Base-by-base conservation (phyloP, 2,888 invertebrate species). In the Suillia variegata region DNA sequence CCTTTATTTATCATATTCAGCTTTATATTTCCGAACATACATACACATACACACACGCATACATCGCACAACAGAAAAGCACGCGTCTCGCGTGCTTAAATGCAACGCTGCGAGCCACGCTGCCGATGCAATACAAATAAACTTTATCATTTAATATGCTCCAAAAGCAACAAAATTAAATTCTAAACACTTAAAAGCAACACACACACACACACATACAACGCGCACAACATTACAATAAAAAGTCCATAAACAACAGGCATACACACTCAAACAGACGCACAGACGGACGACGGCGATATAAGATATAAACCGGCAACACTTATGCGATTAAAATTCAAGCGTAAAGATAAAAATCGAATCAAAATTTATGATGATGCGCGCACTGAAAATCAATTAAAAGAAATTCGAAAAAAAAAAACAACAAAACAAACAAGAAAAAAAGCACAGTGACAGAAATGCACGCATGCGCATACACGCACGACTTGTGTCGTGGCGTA, bases 381-480 rank as follows among this genome's bases (percentile, higher is more conserved):
- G 57, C 59, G 60, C 64, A 57, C 60, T 62, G 56, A 53, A 62
- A 66, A 66, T 66, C 62, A 66, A 64, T 66, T 64, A 66, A 64
- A 66, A 58, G 31, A n/a, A n/a, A n/a, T n/a, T n/a, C n/a, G n/a
- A n/a, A n/a, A n/a, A n/a, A n/a, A n/a, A n/a, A n/a, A n/a, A n/a
- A n/a, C n/a, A n/a, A n/a, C n/a, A n/a, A n/a, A n/a, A 21, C 55
- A 48, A 53, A 49, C 54, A 49, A 62, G 33, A 34, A 15, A 42
- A 57, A 3, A 48, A 33, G 33, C 6, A 45, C 8, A 13, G 48
- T 54, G 48, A 15, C 34, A 24, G 33, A n/a, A 21, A 22, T 13
- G 12, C 13, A 51, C 13, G 17, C 51, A 51, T 13, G 13, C 50
- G 18, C 45, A 45, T 13, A 20, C 8, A 5, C 6, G 18, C 45